Conservation (phyloP, 2,888 invertebrate genomes). For the Archaeoteleia sp. region DNA sequence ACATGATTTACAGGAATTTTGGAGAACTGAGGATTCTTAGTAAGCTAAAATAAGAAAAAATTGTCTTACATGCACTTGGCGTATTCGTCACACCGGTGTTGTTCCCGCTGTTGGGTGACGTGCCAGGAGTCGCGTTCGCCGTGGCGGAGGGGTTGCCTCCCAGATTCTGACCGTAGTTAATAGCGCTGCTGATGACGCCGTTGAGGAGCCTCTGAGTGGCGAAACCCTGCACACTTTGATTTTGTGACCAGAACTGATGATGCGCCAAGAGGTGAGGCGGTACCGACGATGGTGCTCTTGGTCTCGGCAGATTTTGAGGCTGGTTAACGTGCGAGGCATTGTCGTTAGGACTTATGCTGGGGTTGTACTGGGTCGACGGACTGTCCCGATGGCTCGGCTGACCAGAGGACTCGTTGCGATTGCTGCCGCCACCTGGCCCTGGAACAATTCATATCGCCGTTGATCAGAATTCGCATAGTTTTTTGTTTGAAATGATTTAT, state of each 20-base stretch:
- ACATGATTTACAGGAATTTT: too few relatives aligned
- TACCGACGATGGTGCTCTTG: conserved; percentile 76
- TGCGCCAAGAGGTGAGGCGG: conserved; percentile 76
- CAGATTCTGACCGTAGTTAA: conserved; percentile 69
- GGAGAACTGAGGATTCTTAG: too few relatives aligned
- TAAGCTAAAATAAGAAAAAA: too few relatives aligned
- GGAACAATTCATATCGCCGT: background rate
- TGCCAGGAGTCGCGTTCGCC: conserved; percentile 39
- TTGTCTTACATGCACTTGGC: conserved; percentile 47
- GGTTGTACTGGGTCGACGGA: conserved; percentile 70
- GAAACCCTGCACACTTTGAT: conserved; percentile 70
- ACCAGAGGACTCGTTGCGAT: conserved; percentile 58
- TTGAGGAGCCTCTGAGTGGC: conserved; percentile 72
- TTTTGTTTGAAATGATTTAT: too few relatives aligned
- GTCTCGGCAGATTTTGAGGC: conserved; percentile 59
- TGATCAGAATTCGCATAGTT: too few relatives aligned
- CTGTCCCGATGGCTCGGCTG: conserved; percentile 68
- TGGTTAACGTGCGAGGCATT: conserved; percentile 57
- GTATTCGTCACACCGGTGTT: conserved; percentile 58
- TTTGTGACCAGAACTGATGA: conserved; percentile 74
- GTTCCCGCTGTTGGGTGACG: conserved; percentile 56
- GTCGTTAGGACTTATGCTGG: conserved; percentile 67
- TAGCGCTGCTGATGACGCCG: conserved; percentile 71
- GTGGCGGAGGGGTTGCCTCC: conserved; percentile 54
- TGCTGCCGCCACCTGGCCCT: conserved; percentile 60